A percentile compares a stretch with the other conserved stretches of the same genome.
Evolutionary conservation across 2,113 vertebrate species (phyloP).

Genomic region (Phainopepla nitens): DNA sequence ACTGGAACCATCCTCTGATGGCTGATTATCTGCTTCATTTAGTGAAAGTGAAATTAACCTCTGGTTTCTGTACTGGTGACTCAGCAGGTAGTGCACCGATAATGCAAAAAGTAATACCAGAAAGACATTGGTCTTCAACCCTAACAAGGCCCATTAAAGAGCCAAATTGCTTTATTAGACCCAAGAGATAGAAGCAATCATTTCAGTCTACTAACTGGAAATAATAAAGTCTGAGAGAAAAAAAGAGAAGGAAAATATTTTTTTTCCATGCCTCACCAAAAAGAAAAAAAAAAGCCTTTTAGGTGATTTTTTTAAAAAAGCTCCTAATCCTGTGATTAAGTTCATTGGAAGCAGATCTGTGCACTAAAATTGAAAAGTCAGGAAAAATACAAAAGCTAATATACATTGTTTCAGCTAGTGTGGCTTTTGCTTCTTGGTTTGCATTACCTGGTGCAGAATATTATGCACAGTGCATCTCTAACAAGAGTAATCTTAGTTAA

Average conservation of each 20-base stretch:
- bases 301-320: neutral
- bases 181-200: constrained; percentile 67
- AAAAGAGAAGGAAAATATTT: constrained; percentile 2
- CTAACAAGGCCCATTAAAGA: constrained; percentile 70
- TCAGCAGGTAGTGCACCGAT: constrained; percentile 71
- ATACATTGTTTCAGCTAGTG: neutral
- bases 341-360: neutral
- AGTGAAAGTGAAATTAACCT: constrained; percentile 77
- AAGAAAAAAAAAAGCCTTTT: neutral
- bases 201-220: constrained; percentile 65
- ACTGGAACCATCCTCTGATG: constrained; percentile 58
- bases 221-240: constrained; percentile 35
- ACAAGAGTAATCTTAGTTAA: constrained; percentile 7
- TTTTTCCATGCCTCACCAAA: neutral
- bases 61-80: constrained; percentile 68
- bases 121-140: constrained; percentile 70
- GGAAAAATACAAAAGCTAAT: neutral
- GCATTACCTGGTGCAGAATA: neutral
- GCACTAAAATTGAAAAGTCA: neutral
- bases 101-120: constrained; percentile 57
- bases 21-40: constrained; percentile 79
- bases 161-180: constrained; percentile 72
- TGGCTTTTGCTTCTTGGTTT: neutral
- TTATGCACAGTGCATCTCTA: neutral
- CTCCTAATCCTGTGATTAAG: neutral